Evolutionary conservation across 1,140 invertebrate genomes (phyloP).

Genomic region (Heliconius himera): DNA sequence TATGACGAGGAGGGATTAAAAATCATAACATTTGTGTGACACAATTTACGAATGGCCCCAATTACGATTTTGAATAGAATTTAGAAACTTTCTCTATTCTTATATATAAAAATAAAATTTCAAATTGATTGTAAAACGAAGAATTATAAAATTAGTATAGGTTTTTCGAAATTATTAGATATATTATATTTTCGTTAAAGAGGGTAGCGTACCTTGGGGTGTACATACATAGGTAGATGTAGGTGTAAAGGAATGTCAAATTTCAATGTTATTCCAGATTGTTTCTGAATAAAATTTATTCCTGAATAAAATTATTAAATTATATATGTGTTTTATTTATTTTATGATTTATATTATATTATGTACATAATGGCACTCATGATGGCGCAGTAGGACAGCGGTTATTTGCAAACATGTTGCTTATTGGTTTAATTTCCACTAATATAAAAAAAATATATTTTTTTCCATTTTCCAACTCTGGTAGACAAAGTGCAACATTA

Average conservation of each 20-base stretch:
- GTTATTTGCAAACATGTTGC: too few relatives aligned
- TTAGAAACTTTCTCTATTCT: slow-evolving; percentile 54
- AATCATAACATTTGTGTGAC: too few relatives aligned
- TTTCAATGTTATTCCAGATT: slow-evolving; percentile 66
- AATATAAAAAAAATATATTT: too few relatives aligned
- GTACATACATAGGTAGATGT: slow-evolving; percentile 62
- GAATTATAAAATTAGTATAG: slow-evolving; percentile 62
- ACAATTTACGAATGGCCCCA: too few relatives aligned
- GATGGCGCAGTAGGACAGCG: too few relatives aligned
- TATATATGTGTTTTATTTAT: slow-evolving; percentile 38
- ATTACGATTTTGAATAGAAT: slow-evolving; percentile 6
- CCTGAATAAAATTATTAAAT: slow-evolving; percentile 68
- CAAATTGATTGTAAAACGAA: slow-evolving; percentile 59
- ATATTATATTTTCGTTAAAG: slow-evolving; percentile 72
- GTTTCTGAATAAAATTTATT: slow-evolving; percentile 73
- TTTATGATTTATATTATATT: background rate
- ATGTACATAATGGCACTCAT: too few relatives aligned
- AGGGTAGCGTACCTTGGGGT: slow-evolving; percentile 46
- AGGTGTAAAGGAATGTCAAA: slow-evolving; percentile 46
- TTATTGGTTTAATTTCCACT: too few relatives aligned
- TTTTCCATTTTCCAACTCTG: too few relatives aligned
- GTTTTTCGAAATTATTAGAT: slow-evolving; percentile 54
- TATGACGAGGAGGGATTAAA: too few relatives aligned
- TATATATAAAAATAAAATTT: slow-evolving; percentile 49
- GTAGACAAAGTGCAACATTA: too few relatives aligned